Base-by-base conservation (phyloP, 2,888 invertebrate genomes). In the Mythimna loreyi region DNA sequence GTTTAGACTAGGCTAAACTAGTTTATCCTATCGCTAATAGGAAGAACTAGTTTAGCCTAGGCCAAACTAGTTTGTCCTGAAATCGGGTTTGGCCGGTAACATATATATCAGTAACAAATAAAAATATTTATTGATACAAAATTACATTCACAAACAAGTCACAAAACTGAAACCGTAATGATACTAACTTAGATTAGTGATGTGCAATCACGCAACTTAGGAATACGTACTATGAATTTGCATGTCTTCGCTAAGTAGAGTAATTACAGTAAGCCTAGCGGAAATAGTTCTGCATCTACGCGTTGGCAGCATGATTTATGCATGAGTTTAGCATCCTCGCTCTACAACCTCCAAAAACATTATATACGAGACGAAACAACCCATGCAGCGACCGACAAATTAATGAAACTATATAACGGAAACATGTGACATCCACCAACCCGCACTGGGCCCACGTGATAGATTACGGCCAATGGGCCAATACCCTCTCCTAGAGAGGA, bases 261-360 rank as follows among this genome's bases (percentile, higher is more conserved):
- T 55, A 66, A 72, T 66, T 72, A 62, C 28, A 30, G 36, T 33
- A 56, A 63, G 56, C 67, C 74, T 60, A 61, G 61, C 36, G 49
- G 49, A 67, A 78, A 63, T 62, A 47, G 62, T 72, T 72, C 36
- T 53, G 57, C 60, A 59, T 1, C 50, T 33, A 62, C 49, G 21
- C 58, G 49, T 64, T 33, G n/a, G 28, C 19, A 60, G 30, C 28
- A 61, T 79, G 33, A 58, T 68, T 76, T 53, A 79, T 79, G 60
- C 60, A 75, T 75, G 45, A 67, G 52, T 43, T 43, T 61, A 57
- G 52, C 65, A 49, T 60, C 21, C 28, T 43, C 47, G 28, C 49
- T 49, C 57, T 60, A 53, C 55, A 66, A 65, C 60, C 43, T 69
- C 60, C 53, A 66, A 66, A 74, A 75, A 72, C 63, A 61, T 73